These are phyloP conservation scores for Papilio aristodemus DNA, from an alignment of 1,140 invertebrate genomes.

Conservation along the genomic window DNA sequence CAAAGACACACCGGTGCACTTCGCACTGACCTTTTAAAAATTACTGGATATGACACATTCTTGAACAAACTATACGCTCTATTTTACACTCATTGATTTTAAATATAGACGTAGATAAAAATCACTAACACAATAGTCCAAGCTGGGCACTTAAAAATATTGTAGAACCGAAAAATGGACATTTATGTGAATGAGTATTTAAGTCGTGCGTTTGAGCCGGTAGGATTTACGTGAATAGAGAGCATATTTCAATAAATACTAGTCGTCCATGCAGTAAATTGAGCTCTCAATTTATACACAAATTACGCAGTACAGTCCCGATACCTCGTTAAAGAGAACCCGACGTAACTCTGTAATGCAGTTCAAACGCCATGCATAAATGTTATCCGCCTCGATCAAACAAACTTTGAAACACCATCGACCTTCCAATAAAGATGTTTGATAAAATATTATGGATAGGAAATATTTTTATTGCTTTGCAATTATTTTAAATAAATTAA, in stretches of 20 bases:
- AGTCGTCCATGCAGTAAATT: slow-evolving; percentile 4
- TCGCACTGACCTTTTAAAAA: too few species aligned
- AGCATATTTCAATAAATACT: not conserved
- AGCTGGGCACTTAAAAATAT: too few species aligned
- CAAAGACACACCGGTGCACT: too few species aligned
- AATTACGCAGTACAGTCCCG: not conserved
- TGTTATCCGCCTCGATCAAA: not conserved
- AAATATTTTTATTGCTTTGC: too few species aligned
- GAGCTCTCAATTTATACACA: slow-evolving; percentile 14
- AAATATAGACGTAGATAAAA: too few species aligned
- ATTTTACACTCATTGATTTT: too few species aligned
- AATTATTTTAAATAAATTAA: not conserved
- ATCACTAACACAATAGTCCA: too few species aligned
- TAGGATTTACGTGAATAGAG: slow-evolving; percentile 1
- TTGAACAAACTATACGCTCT: too few species aligned
- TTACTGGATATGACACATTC: too few species aligned
- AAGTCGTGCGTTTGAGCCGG: not conserved
- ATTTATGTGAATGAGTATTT: not conserved
- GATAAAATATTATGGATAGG: too few species aligned
- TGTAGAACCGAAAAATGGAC: not conserved
- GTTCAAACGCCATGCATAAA: not conserved
- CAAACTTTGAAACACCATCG: not conserved
- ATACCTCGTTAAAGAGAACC: slow-evolving; percentile 1
- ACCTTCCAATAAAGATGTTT: not conserved
- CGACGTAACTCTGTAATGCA: not conserved